These are phyloP conservation scores for Arrhopalites spinosus DNA, from an alignment of 2,888 invertebrate genomes.

Conservation along the genomic window DNA sequence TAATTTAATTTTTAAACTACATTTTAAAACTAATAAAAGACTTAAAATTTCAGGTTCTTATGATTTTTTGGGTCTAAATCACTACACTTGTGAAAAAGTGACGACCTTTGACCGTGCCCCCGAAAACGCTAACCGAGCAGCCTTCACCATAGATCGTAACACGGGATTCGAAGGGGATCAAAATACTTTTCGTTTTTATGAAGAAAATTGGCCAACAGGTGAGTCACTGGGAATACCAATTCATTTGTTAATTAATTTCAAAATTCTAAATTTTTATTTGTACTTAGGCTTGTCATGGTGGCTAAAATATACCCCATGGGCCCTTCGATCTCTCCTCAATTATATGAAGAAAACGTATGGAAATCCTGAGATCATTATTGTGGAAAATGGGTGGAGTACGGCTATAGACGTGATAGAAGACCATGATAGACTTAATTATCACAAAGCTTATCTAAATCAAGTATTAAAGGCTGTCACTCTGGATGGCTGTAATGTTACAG, in stretches of 20 bases:
- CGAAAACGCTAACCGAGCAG: neutral
- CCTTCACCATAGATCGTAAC: conserved; percentile 11
- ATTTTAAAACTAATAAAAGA: no score
- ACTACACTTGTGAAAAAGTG: conserved; percentile 52
- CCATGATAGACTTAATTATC: conserved; percentile 49
- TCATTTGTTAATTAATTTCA: no score
- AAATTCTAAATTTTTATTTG: no score
- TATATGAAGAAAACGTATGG: conserved; percentile 49
- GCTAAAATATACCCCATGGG: conserved; percentile 40
- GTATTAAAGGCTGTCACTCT: conserved; percentile 49
- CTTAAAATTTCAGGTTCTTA: conserved; percentile 50
- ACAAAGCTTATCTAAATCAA: conserved; percentile 51
- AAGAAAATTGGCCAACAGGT: conserved; percentile 19
- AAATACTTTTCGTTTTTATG: conserved; percentile 25
- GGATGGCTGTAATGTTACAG: conserved; percentile 50
- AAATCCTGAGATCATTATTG: conserved; percentile 38
- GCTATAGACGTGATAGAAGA: conserved; percentile 47
- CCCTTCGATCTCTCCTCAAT: conserved; percentile 44
- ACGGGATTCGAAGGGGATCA: conserved; percentile 37
- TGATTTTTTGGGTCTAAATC: conserved; percentile 54
- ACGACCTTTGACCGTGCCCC: conserved; percentile 11
- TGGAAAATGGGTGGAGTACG: conserved; percentile 40
- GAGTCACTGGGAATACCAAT: no score
- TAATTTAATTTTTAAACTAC: no score
- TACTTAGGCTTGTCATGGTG: conserved; percentile 28